Conservation (phyloP, 1,140 invertebrate genomes). For the Lasaia peninsularis region DNA sequence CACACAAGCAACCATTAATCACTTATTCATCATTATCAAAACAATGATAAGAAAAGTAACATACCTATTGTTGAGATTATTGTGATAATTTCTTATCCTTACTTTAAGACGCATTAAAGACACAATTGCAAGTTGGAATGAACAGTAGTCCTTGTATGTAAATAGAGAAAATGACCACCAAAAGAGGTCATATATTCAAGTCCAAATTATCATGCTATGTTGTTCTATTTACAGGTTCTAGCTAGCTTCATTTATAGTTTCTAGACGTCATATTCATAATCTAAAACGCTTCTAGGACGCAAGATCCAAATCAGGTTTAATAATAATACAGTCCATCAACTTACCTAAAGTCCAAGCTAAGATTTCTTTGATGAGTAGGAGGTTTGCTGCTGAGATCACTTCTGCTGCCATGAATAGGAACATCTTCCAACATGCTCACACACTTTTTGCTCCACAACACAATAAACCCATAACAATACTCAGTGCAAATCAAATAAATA, state of each 20-base stretch:
- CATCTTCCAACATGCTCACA: constrained; percentile 73
- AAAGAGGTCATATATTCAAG: too few relatives aligned
- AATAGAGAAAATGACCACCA: too few relatives aligned
- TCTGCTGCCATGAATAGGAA: constrained; percentile 63
- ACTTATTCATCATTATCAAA: neutral
- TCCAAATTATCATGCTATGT: too few relatives aligned
- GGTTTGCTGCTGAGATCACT: constrained; percentile 50
- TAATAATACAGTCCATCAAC: constrained; percentile 24
- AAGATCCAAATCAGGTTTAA: neutral
- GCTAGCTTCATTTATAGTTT: too few relatives aligned
- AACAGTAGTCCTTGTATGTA: too few relatives aligned
- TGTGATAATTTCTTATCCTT: neutral
- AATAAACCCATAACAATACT: constrained; percentile 63
- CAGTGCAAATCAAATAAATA: constrained; percentile 60
- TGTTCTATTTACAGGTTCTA: too few relatives aligned
- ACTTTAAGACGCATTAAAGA: neutral
- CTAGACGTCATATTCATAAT: too few relatives aligned
- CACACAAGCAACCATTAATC: neutral
- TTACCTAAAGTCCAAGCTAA: constrained; percentile 68
- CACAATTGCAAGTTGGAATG: too few relatives aligned
- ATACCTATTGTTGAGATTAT: neutral
- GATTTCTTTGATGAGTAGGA: constrained; percentile 59
- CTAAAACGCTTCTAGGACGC: neutral
- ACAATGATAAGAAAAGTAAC: neutral
- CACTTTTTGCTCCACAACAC: constrained; percentile 50